Evolutionary conservation across 2,888 invertebrate genomes (phyloP).

Genomic region (Drosophila paramelanica): DNA sequence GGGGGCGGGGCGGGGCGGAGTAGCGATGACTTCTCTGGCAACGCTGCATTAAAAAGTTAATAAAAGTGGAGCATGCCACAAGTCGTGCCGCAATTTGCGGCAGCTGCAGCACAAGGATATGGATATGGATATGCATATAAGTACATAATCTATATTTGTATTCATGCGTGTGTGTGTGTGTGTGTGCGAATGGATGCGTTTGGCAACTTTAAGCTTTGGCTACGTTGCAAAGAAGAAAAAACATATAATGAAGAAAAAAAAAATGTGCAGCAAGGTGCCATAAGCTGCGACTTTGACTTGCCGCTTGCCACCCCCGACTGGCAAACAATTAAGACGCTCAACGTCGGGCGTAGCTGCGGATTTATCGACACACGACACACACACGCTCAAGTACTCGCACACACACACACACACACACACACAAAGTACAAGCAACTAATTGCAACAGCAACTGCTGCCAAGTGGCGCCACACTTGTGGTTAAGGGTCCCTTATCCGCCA

Average conservation of each 20-base stretch:
- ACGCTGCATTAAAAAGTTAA: conserved; percentile 79
- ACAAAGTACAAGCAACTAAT: conserved; percentile 39
- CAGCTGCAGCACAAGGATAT: conserved; percentile 68
- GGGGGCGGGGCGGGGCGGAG: not conserved
- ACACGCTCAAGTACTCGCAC: not conserved
- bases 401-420: not conserved
- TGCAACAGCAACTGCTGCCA: conserved; percentile 50
- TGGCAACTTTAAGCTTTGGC: conserved; percentile 38
- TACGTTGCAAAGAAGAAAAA: not conserved
- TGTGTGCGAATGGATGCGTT: conserved; percentile 16
- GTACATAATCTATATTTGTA: conserved; percentile 26
- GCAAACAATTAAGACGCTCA: conserved; percentile 74
- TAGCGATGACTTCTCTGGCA: conserved; percentile 33
- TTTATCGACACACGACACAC: conserved; percentile 37
- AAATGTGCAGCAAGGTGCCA: conserved; percentile 68
- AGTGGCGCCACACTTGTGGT: conserved; percentile 59
- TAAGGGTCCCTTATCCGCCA: conserved; percentile 23
- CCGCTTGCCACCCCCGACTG: conserved; percentile 41
- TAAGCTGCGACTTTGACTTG: conserved; percentile 72
- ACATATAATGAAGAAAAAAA: conserved; percentile 3
- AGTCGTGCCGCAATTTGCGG: conserved; percentile 79
- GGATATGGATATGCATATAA: conserved; percentile 67
- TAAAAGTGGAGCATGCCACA: conserved; percentile 80
- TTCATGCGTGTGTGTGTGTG: not conserved
- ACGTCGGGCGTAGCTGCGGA: conserved; percentile 38